Evolutionary conservation across 2,113 vertebrate genomes (phyloP).

Genomic region (Microcebus tavaratra): DNA sequence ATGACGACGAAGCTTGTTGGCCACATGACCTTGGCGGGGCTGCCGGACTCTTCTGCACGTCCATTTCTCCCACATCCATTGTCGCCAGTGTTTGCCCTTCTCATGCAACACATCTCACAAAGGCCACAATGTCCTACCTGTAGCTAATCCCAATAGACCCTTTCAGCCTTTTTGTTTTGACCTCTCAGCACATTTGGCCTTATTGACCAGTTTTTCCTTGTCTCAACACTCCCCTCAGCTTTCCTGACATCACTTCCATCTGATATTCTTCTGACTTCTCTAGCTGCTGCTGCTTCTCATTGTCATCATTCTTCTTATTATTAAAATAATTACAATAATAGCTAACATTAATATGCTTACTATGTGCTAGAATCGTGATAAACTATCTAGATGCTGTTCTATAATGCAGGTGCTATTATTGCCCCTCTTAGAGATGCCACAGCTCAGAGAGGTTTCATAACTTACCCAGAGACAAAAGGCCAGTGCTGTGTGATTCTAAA

Average conservation of each 20-base stretch:
- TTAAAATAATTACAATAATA: not conserved
- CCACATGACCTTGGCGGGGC: not conserved
- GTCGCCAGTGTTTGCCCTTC: not conserved
- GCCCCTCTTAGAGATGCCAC: not conserved
- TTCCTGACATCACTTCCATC: not conserved
- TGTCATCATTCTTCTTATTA: not conserved
- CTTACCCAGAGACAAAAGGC: not conserved
- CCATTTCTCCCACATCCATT: not conserved
- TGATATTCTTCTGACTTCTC: not conserved
- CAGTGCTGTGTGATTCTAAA: not conserved
- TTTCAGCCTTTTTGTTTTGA: not conserved
- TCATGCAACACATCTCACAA: not conserved
- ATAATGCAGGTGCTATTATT: not conserved
- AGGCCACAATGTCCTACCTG: not conserved
- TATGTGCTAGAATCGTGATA: not conserved
- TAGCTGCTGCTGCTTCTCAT: not conserved
- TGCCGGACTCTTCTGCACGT: not conserved
- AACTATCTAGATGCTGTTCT: not conserved
- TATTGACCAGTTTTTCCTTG: not conserved
- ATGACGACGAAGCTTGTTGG: fast-evolving
- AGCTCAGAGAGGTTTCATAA: not conserved
- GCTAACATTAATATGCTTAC: not conserved
- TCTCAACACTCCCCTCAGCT: not conserved
- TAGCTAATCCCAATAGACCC: not conserved
- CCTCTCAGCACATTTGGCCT: not conserved